phyloP scores from a whole-genome alignment of 2,888 invertebrate species.

The Colostygia pectinataria region DNA sequence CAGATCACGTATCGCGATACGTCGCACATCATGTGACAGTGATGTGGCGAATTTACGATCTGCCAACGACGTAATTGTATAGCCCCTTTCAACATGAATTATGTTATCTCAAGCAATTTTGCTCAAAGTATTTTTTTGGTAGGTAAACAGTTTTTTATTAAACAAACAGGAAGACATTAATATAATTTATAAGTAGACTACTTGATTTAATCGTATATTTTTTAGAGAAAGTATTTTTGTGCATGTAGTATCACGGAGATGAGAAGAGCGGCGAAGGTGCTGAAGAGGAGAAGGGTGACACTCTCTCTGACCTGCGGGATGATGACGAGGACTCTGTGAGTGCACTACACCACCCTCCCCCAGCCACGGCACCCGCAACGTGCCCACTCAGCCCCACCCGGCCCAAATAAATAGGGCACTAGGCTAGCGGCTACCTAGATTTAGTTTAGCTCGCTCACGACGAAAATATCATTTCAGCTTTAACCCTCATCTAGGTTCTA shows the following conservation, averaged over 20 bases:
- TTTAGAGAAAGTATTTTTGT: conserved; percentile 17
- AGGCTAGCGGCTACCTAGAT: conserved; percentile 56
- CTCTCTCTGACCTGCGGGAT: conserved; percentile 79
- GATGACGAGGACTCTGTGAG: conserved; percentile 89
- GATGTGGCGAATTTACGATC: no score
- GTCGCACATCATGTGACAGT: no score
- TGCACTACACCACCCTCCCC: conserved; percentile 48
- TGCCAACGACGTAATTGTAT: background rate
- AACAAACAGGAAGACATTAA: no score
- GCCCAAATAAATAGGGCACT: conserved; percentile 66
- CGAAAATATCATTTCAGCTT: conserved; percentile 33
- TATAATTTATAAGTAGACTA: no score
- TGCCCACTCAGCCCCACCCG: conserved; percentile 39
- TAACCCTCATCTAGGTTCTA: conserved; percentile 1
- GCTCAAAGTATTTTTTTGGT: background rate
- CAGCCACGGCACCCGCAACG: conserved; percentile 31
- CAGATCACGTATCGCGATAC: no score
- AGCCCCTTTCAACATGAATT: background rate
- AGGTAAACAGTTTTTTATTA: no score
- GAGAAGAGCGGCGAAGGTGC: conserved; percentile 61
- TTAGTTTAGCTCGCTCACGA: conserved; percentile 44
- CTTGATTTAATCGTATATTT: no score
- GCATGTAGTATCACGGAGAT: conserved; percentile 62
- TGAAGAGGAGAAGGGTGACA: conserved; percentile 63
- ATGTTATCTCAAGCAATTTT: background rate